Percentiles rank a stretch among this genome's conserved stretches.
These are phyloP conservation scores for Sinocyclocheilus anshuiensis DNA, from an alignment of 2,113 vertebrate species.

Conservation along the genomic window DNA sequence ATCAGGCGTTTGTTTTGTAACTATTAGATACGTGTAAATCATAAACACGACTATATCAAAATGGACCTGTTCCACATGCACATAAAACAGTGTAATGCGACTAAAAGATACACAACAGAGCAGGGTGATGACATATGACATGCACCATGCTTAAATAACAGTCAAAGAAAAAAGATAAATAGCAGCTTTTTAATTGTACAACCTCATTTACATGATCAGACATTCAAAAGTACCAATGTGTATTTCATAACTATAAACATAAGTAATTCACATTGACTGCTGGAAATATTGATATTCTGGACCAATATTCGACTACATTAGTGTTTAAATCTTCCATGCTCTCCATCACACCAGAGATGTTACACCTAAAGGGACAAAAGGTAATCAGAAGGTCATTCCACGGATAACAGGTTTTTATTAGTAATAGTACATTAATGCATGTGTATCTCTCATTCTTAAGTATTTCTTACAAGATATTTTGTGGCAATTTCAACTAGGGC, in stretches of 20 bases:
- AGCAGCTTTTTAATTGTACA: conserved; percentile 60
- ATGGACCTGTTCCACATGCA: background rate
- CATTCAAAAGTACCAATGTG: conserved; percentile 42
- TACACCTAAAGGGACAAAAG: conserved; percentile 63
- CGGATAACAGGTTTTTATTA: background rate
- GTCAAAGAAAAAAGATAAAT: conserved; percentile 34
- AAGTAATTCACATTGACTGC: conserved; percentile 32
- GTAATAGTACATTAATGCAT: background rate
- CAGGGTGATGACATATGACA: background rate
- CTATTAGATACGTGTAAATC: background rate
- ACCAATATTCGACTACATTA: background rate
- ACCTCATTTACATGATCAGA: conserved; percentile 56
- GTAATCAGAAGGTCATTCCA: background rate
- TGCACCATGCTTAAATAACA: background rate
- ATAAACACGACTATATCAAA: background rate
- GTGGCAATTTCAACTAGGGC: too few species aligned
- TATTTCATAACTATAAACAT: conserved; percentile 40
- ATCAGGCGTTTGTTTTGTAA: background rate
- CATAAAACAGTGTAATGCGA: background rate
- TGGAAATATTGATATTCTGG: background rate
- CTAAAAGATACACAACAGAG: background rate
- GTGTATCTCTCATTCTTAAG: background rate
- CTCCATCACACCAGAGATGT: conserved; percentile 69
- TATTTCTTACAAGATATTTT: background rate
- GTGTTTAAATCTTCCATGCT: conserved; percentile 8